phyloP scores from a whole-genome alignment of 2,888 invertebrate species.

The Heliconius erato region DNA sequence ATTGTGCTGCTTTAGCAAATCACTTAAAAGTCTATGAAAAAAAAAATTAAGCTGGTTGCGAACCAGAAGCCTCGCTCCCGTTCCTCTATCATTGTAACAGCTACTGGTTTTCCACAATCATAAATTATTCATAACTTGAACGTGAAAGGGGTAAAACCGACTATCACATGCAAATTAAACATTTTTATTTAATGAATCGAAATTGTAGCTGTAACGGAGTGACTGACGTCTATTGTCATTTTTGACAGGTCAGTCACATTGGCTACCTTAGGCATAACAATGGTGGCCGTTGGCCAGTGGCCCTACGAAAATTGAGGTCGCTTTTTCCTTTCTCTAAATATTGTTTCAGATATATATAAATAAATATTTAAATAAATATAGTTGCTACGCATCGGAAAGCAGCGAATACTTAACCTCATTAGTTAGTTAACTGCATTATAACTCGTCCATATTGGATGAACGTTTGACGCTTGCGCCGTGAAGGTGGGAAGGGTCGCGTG shows the following conservation, averaged over 20 bases:
- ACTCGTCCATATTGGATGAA: slow-evolving; percentile 61
- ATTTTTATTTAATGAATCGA: slow-evolving; percentile 59
- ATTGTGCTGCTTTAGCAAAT: slow-evolving; percentile 70
- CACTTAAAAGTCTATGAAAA: slow-evolving; percentile 58
- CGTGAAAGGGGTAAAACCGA: slow-evolving; percentile 66
- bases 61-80: slow-evolving; percentile 55
- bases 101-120: slow-evolving; percentile 70
- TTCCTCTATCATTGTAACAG: slow-evolving; percentile 55
- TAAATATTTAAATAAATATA: slow-evolving; percentile 71
- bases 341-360: slow-evolving; percentile 56
- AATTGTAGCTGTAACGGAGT: slow-evolving; percentile 54
- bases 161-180: slow-evolving; percentile 60
- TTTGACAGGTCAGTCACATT: slow-evolving; percentile 58
- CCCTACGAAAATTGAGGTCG: slow-evolving; percentile 34
- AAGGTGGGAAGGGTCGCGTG: slow-evolving; percentile 49
- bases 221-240: slow-evolving; percentile 61
- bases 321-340: slow-evolving; percentile 41
- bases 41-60: slow-evolving; percentile 56
- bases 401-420: slow-evolving; percentile 80
- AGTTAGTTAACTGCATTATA: slow-evolving; percentile 80
- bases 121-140: slow-evolving; percentile 66
- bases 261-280: slow-evolving; percentile 55
- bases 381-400: slow-evolving; percentile 76
- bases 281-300: slow-evolving; percentile 5
- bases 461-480: slow-evolving; percentile 46